Conservation (phyloP, 2,888 invertebrate species). For the Drosophila fulvimacula region DNA sequence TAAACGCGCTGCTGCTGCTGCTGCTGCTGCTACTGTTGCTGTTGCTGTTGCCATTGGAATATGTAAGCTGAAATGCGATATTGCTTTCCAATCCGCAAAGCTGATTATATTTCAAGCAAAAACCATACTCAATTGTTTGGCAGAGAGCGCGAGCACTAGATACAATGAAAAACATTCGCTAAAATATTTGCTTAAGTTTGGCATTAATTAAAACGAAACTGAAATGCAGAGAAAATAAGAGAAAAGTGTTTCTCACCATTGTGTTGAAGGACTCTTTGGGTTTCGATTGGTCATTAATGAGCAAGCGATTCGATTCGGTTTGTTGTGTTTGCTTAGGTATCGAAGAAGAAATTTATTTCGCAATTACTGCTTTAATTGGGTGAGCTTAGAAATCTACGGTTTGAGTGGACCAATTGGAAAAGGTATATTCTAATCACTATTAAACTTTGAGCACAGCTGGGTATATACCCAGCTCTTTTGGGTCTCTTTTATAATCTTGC, state of each 20-base stretch:
- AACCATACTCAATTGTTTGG: neutral
- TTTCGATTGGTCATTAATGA: neutral
- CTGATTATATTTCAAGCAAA: conserved; percentile 62
- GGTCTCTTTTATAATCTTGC: neutral
- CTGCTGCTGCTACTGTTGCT: too few species aligned
- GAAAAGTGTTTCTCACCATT: neutral
- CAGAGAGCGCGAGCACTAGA: neutral
- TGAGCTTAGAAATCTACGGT: neutral
- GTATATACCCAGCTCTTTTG: neutral
- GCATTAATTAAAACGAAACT: conserved; percentile 7
- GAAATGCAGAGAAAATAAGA: neutral
- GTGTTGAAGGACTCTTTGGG: conserved; percentile 1
- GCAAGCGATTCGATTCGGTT: neutral
- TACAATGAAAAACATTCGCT: conserved; percentile 1
- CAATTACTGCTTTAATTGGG: neutral
- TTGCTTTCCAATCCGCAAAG: conserved; percentile 54
- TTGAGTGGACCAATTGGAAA: neutral
- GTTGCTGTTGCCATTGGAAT: conserved; percentile 6
- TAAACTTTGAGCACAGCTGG: too few species aligned
- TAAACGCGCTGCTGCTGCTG: too few species aligned
- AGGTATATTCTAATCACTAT: neutral
- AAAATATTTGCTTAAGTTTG: conserved; percentile 8
- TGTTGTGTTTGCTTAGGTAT: conserved; percentile 6
- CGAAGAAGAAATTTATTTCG: neutral
- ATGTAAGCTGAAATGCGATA: conserved; percentile 1